Base-by-base conservation (phyloP, 1,140 invertebrate genomes). In the Melitaea cinxia region DNA sequence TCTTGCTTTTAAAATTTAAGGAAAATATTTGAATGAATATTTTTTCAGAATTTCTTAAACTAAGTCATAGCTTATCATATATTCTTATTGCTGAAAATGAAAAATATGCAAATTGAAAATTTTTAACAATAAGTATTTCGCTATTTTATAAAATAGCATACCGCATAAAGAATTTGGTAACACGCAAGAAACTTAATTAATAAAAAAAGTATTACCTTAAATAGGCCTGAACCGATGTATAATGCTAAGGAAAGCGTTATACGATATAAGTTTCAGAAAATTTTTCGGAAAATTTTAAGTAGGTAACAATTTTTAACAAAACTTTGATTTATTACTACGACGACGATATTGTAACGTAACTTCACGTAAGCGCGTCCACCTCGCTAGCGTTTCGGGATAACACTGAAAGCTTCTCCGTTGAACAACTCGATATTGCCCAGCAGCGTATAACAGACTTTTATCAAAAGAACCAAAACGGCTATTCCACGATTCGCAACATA, bases 241-340 rank as follows among this genome's bases (percentile, higher is more conserved):
- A 2, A 12, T 37, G 35, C 17, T 21, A 9, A 12, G 24, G 15
- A 56, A 56, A 28, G n/a, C 19, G 2, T 12, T 9, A 52, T 24
- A 12, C 24, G 49, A 37, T n/a, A 9, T 23, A 6, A 9, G 19
- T 17, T 47, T 47, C 10, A 47, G 42, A 47, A 47, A 19, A 47
- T 24, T 47, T 39, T 23, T 3, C 42, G 10, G 9, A 55, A 45
- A 10, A 24, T 24, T 2, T 24, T 19, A 14, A 57, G 24, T n/a
- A n/a, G n/a, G n/a, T n/a, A 39, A 35, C 21, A 30, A 24, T 28
- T 17, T 61, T 75, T 77, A n/a, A 82, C 83, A 61, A 83, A 85
- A 84, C 75, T 83, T 83, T 42, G 17, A 7, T 81, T 30, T 67
- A 65, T 59, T 60, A 54, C 75, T 72, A 77, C 83, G 80, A 77